Percentiles rank a stretch among this genome's conserved stretches.
Conservation (phyloP, 2,113 vertebrate species). For the Neodontobutis hainanensis region DNA sequence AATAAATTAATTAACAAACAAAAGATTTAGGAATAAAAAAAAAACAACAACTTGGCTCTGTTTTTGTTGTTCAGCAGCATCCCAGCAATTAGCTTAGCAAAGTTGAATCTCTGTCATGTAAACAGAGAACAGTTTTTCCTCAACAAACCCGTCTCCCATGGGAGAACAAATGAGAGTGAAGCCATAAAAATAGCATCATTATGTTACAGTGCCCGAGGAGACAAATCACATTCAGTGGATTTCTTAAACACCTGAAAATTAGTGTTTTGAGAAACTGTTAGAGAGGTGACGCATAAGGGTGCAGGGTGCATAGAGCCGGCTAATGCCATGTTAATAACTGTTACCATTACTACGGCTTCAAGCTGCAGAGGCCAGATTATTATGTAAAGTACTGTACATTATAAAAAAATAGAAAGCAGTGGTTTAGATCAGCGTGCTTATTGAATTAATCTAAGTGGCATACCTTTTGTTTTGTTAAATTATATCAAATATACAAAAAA, state of each 20-base stretch:
- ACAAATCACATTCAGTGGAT: conserved; percentile 77
- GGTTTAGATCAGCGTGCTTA: conserved; percentile 19
- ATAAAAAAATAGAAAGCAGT: conserved; percentile 2
- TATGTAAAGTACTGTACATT: conserved; percentile 24
- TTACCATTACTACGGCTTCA: conserved; percentile 35
- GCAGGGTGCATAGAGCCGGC: conserved; percentile 45
- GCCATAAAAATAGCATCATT: conserved; percentile 70
- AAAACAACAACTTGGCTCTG: not conserved
- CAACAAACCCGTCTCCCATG: conserved; percentile 60
- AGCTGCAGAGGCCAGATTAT: conserved; percentile 31
- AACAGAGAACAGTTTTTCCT: conserved; percentile 49
- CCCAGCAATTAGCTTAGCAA: conserved; percentile 36
- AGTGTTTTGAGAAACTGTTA: conserved; percentile 74
- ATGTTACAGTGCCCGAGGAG: conserved; percentile 68
- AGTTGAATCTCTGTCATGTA: conserved; percentile 34
- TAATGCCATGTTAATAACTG: conserved; percentile 45
- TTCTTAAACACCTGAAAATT: conserved; percentile 85
- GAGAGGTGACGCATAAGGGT: conserved; percentile 60
- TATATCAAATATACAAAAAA: no score
- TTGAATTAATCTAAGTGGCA: not conserved
- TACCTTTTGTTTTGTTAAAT: not conserved
- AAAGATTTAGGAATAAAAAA: conserved; percentile 19
- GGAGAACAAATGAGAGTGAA: conserved; percentile 64
- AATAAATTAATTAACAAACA: conserved; percentile 26
- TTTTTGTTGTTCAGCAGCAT: conserved; percentile 6